Percentiles rank a stretch among this genome's conserved stretches.
Evolutionary conservation across 2,888 invertebrate genomes (phyloP).

Genomic region (Synergus umbraculus): DNA sequence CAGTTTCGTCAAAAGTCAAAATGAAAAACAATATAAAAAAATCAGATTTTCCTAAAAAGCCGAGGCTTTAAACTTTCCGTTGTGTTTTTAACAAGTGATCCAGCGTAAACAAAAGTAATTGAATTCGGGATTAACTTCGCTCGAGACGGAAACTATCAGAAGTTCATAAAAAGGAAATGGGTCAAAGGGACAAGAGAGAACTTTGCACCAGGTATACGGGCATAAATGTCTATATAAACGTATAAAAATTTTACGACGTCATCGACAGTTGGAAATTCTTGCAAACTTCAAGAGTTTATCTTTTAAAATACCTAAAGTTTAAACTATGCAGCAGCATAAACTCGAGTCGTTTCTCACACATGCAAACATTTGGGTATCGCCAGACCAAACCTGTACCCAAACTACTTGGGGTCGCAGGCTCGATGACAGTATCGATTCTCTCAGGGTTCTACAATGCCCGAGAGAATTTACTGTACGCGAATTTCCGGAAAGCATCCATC

Average conservation of each 20-base stretch:
- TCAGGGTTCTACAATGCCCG: neutral
- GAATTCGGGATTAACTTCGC: neutral
- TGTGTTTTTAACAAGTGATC: neutral
- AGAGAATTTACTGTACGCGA: constrained; percentile 9
- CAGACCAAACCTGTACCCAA: constrained; percentile 8
- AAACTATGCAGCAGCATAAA: neutral
- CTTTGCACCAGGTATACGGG: neutral
- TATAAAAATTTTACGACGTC: neutral
- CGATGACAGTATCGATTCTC: neutral
- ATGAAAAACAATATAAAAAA: neutral
- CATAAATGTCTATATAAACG: neutral
- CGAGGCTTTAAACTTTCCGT: neutral
- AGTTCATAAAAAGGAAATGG: constrained; percentile 24
- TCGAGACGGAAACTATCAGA: neutral
- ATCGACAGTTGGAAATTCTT: neutral
- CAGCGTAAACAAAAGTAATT: neutral
- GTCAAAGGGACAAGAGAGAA: constrained; percentile 19
- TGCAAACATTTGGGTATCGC: neutral
- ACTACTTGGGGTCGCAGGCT: neutral
- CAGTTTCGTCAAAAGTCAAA: neutral
- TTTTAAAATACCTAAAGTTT: neutral
- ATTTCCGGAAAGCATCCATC: constrained; percentile 15
- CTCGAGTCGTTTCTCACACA: neutral
- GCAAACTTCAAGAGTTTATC: neutral
- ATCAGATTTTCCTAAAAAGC: neutral